These are phyloP conservation scores for Hemistola chrysoprasaria DNA, from an alignment of 2,888 invertebrate species.

Conservation along the genomic window DNA sequence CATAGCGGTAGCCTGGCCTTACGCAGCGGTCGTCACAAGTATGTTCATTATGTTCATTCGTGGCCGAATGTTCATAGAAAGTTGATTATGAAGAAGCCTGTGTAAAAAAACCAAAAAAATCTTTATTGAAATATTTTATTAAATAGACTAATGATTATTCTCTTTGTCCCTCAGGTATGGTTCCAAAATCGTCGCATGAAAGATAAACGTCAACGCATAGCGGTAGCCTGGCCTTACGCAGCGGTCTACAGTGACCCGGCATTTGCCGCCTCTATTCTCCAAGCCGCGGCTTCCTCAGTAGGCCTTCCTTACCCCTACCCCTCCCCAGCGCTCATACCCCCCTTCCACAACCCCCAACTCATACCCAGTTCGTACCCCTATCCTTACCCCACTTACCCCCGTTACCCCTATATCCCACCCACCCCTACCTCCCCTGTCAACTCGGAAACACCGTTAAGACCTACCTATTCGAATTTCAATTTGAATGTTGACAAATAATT, in stretches of 20 bases:
- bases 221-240: conserved; percentile 97
- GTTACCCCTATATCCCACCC: conserved; percentile 81
- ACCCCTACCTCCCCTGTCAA: conserved; percentile 71
- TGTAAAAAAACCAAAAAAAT: no score
- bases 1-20: no score
- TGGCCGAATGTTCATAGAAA: no score
- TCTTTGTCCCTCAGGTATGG: no score
- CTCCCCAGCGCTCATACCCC: conserved; percentile 82
- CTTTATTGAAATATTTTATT: no score
- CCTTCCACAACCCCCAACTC: conserved; percentile 80
- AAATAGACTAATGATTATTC: no score
- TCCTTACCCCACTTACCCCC: conserved; percentile 79
- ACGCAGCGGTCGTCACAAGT: no score
- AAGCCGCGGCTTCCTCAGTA: conserved; percentile 91
- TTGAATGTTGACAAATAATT: conserved; percentile 73
- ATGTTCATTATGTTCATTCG: no score
- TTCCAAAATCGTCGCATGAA: conserved; percentile 99
- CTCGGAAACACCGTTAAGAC: conserved; percentile 69
- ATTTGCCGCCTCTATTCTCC: conserved; percentile 94
- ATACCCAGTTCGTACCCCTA: conserved; percentile 81
- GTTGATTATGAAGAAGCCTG: no score
- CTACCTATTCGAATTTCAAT: conserved; percentile 73
- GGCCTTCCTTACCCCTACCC: conserved; percentile 84
- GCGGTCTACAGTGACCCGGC: conserved; percentile 97
- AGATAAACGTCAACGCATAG: conserved; percentile 97